Conservation (phyloP, 2,888 invertebrate genomes). For the Pandemis cinnamomeana region DNA sequence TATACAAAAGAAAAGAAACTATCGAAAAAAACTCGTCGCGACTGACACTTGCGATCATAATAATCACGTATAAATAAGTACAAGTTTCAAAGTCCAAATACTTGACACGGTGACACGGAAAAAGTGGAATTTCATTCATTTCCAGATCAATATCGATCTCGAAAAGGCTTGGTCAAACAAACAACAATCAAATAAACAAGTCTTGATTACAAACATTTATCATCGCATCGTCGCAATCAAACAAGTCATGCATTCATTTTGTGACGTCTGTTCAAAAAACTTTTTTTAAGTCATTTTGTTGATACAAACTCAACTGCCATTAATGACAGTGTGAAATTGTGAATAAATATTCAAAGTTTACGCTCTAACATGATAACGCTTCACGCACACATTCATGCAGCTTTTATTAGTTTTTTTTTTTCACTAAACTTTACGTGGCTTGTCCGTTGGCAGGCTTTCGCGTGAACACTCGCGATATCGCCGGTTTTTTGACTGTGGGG, state of each 20-base stretch:
- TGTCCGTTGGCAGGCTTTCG: constrained; percentile 67
- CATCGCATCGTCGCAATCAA: background rate
- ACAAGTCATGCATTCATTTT: constrained; percentile 3
- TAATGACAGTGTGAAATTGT: constrained; percentile 5
- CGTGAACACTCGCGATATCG: constrained; percentile 60
- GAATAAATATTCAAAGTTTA: constrained; percentile 22
- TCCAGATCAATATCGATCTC: background rate
- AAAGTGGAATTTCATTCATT: background rate
- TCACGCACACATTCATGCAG: background rate
- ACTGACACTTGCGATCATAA: constrained; percentile 24
- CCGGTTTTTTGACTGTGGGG: constrained; percentile 59
- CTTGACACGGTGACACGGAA: background rate
- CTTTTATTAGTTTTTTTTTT: constrained; percentile 3
- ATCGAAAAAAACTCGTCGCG: constrained; percentile 23
- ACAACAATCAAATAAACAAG: constrained; percentile 2
- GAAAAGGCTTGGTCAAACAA: constrained; percentile 4
- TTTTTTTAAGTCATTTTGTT: constrained; percentile 14
- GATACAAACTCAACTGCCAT: constrained; percentile 26
- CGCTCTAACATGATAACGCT: constrained; percentile 7
- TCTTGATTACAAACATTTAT: constrained; percentile 3
- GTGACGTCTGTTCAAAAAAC: constrained; percentile 30
- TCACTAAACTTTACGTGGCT: constrained; percentile 49
- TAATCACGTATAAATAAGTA: constrained; percentile 28
- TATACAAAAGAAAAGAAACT: constrained; percentile 61
- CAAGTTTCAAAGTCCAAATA: constrained; percentile 8